Evolutionary conservation across 2,888 invertebrate species (phyloP), one percentile per base, ranked within the genome.

Genomic region (Cheiracanthium punctorium): DNA sequence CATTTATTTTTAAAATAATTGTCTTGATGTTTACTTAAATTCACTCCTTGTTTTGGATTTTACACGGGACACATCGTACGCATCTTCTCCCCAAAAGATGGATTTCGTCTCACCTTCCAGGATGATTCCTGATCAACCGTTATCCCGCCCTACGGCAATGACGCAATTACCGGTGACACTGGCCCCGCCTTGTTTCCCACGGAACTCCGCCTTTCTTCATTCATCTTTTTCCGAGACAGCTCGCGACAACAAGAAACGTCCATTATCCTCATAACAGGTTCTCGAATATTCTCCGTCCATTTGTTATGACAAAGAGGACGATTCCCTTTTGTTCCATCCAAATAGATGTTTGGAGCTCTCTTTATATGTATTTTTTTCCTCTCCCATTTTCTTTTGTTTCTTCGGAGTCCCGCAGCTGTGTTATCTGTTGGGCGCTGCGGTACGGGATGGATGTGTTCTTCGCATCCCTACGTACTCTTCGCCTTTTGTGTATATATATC

Each of bases 101-200:
- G 24, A 58, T 58, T 58, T 58, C 58, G 24, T 24, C 58, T 58
- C 58, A 58, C 58, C 58, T 58, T 58, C 58, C 58, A 24, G 58
- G 20, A 58, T 58, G 58, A 58, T 58, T 58, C 58, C 58, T 24
- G 58, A 58, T 58, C 24, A 58, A 58, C 58, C 24, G 69, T 69
- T 77, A 24, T 73, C 73, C 79, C 84, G 79, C 84, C 84, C 73
- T 41, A 72, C 10, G 30, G 64, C 79, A 72, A 79, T 85, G 84
- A 85, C 84, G 84, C 84, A 85, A 85, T 85, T 85, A 85, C 79
- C 69, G 77, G 77, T 85, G 84, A 79, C 84, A 85, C 58, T 28
- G 24, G 71, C 74, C 84, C 37, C 84, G 69, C 84, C 79, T 67
- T 5, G 24, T 73, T 73, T 72, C 67, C 76, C 77, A 84, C 29